Evolutionary conservation across 2,888 invertebrate species (phyloP).

Genomic region (Tolmerus cingulatus): DNA sequence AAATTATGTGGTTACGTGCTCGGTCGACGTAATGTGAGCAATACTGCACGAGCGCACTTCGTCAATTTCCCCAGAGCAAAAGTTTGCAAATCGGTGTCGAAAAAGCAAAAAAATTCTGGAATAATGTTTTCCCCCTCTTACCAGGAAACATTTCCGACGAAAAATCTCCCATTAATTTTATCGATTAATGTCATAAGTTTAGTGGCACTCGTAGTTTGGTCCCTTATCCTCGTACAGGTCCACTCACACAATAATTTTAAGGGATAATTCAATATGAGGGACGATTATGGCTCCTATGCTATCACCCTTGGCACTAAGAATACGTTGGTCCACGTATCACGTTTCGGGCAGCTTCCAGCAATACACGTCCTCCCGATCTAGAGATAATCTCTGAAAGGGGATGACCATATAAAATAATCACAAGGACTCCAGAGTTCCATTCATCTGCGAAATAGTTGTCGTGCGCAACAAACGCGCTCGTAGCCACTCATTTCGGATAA

Average conservation of each 20-base stretch:
- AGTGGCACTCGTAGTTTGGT: not conserved
- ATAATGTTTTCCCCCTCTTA: not conserved
- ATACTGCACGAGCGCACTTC: not conserved
- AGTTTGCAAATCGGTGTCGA: not conserved
- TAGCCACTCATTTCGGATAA: not conserved
- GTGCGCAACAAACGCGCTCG: not conserved
- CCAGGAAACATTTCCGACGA: not conserved
- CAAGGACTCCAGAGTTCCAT: not conserved
- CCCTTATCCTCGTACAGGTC: not conserved
- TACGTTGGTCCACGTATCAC: not conserved
- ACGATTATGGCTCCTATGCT: constrained; percentile 1
- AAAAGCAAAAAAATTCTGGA: not conserved
- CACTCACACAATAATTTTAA: constrained; percentile 7
- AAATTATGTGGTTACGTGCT: not conserved
- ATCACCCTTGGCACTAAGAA: not conserved
- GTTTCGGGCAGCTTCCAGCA: not conserved
- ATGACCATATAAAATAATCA: constrained; percentile 37
- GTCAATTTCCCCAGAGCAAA: not conserved
- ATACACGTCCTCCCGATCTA: not conserved
- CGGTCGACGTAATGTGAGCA: not conserved
- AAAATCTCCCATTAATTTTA: not conserved
- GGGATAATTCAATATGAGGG: constrained; percentile 30
- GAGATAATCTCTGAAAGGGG: constrained; percentile 10
- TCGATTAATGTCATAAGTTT: not conserved
- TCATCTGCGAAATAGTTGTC: not conserved